These are phyloP conservation scores for Halictus quadricinctus DNA, from an alignment of 2,888 invertebrate genomes.

Conservation along the genomic window DNA sequence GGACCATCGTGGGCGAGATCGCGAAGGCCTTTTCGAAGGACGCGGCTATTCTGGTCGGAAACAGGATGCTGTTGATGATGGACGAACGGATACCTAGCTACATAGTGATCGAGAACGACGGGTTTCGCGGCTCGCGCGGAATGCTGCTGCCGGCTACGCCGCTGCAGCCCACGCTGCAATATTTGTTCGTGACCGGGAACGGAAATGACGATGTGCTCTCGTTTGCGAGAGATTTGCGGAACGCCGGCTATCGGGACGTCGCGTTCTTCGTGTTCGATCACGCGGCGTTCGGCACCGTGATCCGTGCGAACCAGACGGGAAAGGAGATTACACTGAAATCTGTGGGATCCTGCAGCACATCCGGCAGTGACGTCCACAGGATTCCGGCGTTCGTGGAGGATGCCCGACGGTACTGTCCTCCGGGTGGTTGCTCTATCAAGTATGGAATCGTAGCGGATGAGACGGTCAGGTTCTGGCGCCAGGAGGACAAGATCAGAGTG, in stretches of 20 bases:
- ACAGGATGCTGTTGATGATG: neutral
- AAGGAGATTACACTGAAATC: conserved; percentile 28
- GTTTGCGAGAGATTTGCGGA: conserved; percentile 34
- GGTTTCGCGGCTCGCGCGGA: conserved; percentile 7
- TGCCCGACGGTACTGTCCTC: conserved; percentile 23
- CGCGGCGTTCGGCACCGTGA: conserved; percentile 13
- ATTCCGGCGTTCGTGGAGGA: conserved; percentile 30
- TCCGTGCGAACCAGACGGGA: conserved; percentile 26
- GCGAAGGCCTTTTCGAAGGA: neutral
- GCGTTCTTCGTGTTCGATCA: conserved; percentile 40
- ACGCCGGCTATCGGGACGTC: conserved; percentile 35
- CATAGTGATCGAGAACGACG: conserved; percentile 29
- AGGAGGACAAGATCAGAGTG: conserved; percentile 23
- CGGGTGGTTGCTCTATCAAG: conserved; percentile 16
- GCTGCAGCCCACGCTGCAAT: conserved; percentile 16
- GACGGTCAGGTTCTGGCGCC: conserved; percentile 26
- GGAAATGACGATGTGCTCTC: neutral
- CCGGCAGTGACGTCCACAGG: conserved; percentile 12
- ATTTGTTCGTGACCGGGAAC: conserved; percentile 42
- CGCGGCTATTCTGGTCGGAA: neutral
- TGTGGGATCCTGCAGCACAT: conserved; percentile 31
- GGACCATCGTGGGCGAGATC: conserved; percentile 27
- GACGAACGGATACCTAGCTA: conserved; percentile 29
- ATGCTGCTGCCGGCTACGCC: neutral
- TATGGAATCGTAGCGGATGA: conserved; percentile 22